Evolutionary conservation across 2,113 vertebrate genomes (phyloP).

Genomic region (Antennarius striatus): DNA sequence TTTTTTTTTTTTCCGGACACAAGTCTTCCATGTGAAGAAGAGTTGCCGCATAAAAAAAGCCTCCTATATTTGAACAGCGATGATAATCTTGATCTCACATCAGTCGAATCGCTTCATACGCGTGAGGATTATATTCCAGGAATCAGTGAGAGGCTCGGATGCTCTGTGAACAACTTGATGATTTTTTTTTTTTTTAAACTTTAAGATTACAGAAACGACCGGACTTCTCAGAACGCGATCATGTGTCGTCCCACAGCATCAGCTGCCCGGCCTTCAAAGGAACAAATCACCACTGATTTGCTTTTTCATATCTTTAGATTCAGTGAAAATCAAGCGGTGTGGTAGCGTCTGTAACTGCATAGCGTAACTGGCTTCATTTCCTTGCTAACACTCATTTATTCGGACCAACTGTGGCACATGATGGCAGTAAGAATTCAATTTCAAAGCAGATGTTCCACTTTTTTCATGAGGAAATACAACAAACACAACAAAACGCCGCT

Average conservation of each 20-base stretch:
- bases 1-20: slow-evolving; percentile 23
- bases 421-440: too few species aligned
- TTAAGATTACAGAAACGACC: not conserved
- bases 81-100: slow-evolving; percentile 20
- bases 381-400: too few species aligned
- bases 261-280: not conserved
- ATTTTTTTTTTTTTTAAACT: not conserved
- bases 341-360: slow-evolving; percentile 1
- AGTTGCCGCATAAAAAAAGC: slow-evolving; percentile 12
- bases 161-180: not conserved
- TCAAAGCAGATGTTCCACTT: too few species aligned
- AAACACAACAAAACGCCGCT: too few species aligned
- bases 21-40: slow-evolving; percentile 32
- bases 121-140: not conserved
- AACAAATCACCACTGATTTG: not conserved
- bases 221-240: not conserved
- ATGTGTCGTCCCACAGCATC: not conserved
- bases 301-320: not conserved
- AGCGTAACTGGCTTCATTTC: not conserved
- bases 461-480: too few species aligned
- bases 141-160: not conserved
- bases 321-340: not conserved
- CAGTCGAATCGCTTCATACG: not conserved
- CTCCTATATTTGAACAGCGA: slow-evolving; percentile 1
- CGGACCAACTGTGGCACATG: too few species aligned